Base-by-base conservation (phyloP, 2,113 vertebrate species). In the Callocephalon fimbriatum region DNA sequence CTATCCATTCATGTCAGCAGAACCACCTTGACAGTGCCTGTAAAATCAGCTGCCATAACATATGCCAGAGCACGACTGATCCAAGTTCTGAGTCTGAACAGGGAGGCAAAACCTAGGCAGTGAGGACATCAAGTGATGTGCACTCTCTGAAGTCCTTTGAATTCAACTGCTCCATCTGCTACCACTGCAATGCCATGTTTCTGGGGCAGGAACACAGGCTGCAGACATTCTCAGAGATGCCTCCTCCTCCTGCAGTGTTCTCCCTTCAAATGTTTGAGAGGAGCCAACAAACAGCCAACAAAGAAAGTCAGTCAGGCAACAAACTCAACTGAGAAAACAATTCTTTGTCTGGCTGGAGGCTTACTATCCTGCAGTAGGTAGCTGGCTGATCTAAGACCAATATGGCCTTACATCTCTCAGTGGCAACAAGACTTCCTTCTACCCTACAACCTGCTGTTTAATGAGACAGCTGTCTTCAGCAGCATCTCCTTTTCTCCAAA, bases 161-260 rank as follows among this genome's bases (percentile, higher is more conserved):
- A 51, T 78, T 91, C 80, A 81, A 17, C 51, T 71, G 68, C 73
- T 93, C 91, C 89, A 91, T 86, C 76, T 92, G 73, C 32, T 50
- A 74, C 66, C 61, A 27, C 5, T 68, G 76, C 73, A 26, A 15
- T 19, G 56, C 48, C 63, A 70, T 0, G 1, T 56, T 77, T 67
- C 70, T 88, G 77, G 80, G 44, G 62, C 38, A 94, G 76, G 83
- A 89, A 73, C 54, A 71, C 10, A 16, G 79, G 59, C 76, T 86
- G 70, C 35, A 85, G 84, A 75, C 61, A 75, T 32, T 65, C 66
- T 67, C 56, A 50, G 70, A 93, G 61, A 22, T 85, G 53, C 70
- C 37, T 81, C 48, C n/a, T 63, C 61, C 38, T 50, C 65, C 6
- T 15, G 50, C 67, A 51, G 45, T 5, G 31, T 23, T 59, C 54